Conservation (phyloP, 2,888 invertebrate species). For the Parochlus steinenii region DNA sequence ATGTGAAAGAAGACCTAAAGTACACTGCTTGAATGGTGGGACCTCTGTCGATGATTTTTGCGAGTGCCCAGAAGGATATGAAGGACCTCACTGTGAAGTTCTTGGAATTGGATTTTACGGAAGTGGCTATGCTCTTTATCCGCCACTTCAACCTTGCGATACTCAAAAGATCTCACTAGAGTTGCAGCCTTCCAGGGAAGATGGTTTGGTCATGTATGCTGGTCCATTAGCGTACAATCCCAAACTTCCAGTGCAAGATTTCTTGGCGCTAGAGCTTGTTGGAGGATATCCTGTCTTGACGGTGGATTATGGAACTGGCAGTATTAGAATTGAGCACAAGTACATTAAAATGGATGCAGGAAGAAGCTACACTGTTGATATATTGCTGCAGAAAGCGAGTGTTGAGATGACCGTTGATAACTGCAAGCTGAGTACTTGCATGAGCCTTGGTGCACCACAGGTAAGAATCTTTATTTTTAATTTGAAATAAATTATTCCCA, state of each 20-base stretch:
- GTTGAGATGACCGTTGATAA: constrained; percentile 67
- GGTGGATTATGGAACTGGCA: constrained; percentile 78
- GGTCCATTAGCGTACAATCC: constrained; percentile 60
- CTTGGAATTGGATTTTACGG: constrained; percentile 76
- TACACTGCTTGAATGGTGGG: constrained; percentile 62
- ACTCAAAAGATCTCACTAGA: constrained; percentile 68
- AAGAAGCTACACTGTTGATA: constrained; percentile 72
- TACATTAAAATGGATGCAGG: constrained; percentile 66
- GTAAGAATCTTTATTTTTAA: too few species aligned
- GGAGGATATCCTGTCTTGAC: constrained; percentile 69
- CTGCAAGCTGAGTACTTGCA: constrained; percentile 50
- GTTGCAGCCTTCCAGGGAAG: constrained; percentile 54
- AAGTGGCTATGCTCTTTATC: constrained; percentile 88
- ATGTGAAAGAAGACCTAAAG: constrained; percentile 33
- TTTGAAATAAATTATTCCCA: too few species aligned
- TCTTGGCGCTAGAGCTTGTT: constrained; percentile 72
- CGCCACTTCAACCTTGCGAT: constrained; percentile 71
- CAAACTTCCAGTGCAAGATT: constrained; percentile 56
- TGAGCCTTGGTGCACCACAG: constrained; percentile 52
- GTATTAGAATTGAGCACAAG: constrained; percentile 48
- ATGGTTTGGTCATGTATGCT: constrained; percentile 79
- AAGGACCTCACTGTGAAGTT: constrained; percentile 83
- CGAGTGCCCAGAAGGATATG: constrained; percentile 59
- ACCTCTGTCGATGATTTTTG: constrained; percentile 49
- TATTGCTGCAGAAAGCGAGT: constrained; percentile 43